Conservation (phyloP, 2,888 invertebrate genomes). For the Cordilura impudica region DNA sequence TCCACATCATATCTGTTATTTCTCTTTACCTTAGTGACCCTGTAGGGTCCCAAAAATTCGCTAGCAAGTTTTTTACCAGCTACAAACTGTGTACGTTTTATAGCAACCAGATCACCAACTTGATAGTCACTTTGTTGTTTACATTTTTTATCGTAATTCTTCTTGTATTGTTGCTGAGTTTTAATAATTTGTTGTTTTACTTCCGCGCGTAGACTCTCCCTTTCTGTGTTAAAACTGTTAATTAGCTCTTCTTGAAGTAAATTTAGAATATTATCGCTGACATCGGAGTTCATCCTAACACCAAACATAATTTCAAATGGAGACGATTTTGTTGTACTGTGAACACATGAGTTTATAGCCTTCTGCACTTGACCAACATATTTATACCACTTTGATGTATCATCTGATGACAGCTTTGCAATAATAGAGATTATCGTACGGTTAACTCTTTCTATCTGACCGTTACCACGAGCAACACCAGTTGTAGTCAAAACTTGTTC, state of each 20-base stretch:
- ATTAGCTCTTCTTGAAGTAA: conserved; percentile 41
- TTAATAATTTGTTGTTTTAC: conserved; percentile 43
- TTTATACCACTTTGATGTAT: conserved; percentile 30
- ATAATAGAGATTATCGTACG: no score
- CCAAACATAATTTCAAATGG: no score
- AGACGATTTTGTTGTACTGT: conserved; percentile 46
- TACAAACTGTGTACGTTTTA: conserved; percentile 50
- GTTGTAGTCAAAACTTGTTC: conserved; percentile 64
- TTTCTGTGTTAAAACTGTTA: conserved; percentile 40
- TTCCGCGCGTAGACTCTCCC: conserved; percentile 31
- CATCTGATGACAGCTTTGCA: no score
- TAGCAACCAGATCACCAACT: conserved; percentile 45
- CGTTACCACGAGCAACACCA: conserved; percentile 46
- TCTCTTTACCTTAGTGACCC: conserved; percentile 38
- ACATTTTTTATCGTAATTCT: conserved; percentile 56
- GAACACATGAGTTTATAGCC: conserved; percentile 19
- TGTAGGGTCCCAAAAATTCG: conserved; percentile 45
- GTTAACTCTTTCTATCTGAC: no score
- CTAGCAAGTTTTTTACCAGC: conserved; percentile 49
- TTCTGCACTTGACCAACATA: conserved; percentile 28
- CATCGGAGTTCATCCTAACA: conserved; percentile 11
- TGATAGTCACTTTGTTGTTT: no score
- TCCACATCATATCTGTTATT: conserved; percentile 48
- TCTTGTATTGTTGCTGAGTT: conserved; percentile 50
- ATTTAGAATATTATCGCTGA: conserved; percentile 24